Evolutionary conservation across 2,113 vertebrate genomes (phyloP).

Genomic region (Entelurus aequoreus): DNA sequence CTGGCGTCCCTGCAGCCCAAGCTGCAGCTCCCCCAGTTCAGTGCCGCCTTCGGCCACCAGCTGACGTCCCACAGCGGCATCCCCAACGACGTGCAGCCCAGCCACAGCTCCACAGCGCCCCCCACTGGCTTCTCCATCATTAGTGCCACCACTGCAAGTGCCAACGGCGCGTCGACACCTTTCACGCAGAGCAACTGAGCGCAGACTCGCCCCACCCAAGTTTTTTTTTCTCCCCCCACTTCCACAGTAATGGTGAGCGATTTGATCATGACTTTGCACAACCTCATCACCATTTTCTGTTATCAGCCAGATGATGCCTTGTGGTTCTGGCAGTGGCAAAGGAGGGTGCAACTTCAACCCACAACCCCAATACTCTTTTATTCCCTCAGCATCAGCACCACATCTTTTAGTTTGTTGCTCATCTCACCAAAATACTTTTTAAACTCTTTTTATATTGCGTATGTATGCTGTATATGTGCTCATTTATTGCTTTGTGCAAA

Average conservation of each 20-base stretch:
- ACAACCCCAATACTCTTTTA: background rate
- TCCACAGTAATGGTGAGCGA: conserved; percentile 60
- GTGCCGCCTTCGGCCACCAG: conserved; percentile 96
- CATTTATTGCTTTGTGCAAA: conserved; percentile 65
- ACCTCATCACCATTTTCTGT: conserved; percentile 32
- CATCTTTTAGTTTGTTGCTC: conserved; percentile 10
- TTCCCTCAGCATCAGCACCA: conserved; percentile 30
- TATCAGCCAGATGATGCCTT: conserved; percentile 40
- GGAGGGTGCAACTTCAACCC: background rate
- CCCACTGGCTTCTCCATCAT: conserved; percentile 91
- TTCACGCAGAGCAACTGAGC: conserved; percentile 84
- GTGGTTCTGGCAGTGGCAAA: conserved; percentile 18
- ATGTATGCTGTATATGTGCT: conserved; percentile 64
- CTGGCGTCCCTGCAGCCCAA: conserved; percentile 87
- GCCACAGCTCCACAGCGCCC: conserved; percentile 97
- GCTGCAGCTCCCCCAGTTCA: conserved; percentile 98
- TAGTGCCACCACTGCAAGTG: conserved; percentile 90
- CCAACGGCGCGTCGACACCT: conserved; percentile 83
- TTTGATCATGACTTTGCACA: conserved; percentile 64
- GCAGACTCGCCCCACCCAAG: conserved; percentile 1
- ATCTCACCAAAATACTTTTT: conserved; percentile 69
- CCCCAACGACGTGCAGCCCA: conserved; percentile 98
- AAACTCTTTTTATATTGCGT: conserved; percentile 66
- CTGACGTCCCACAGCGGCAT: conserved; percentile 97
- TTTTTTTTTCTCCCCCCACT: too few relatives aligned